Percentiles rank a stretch among this genome's conserved stretches.
These are phyloP conservation scores for Buteo buteo DNA, from an alignment of 2,113 vertebrate species.

Conservation along the genomic window DNA sequence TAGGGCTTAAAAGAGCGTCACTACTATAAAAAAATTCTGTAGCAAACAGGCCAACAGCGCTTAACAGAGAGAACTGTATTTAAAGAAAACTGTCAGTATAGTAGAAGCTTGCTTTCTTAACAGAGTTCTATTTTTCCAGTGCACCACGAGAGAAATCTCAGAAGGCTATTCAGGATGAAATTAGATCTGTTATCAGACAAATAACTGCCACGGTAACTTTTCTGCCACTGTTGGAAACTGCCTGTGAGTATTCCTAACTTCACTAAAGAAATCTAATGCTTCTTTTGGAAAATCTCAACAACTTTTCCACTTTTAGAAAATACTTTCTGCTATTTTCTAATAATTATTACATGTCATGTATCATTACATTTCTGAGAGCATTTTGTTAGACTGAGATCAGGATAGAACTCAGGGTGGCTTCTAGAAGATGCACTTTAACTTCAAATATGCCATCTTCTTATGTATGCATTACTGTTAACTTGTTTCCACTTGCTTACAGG, in stretches of 20 bases:
- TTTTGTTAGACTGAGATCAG: neutral
- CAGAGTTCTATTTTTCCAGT: slow-evolving; percentile 62
- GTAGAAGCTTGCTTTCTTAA: neutral
- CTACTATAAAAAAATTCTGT: neutral
- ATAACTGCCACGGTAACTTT: slow-evolving; percentile 95
- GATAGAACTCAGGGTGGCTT: neutral
- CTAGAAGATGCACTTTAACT: neutral
- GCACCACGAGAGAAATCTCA: slow-evolving; percentile 88
- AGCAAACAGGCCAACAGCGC: neutral
- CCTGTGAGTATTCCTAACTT: slow-evolving; percentile 80
- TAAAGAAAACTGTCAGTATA: neutral
- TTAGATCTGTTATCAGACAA: slow-evolving; percentile 93
- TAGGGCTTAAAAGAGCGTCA: neutral
- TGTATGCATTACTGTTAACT: accelerated
- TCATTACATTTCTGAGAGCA: neutral
- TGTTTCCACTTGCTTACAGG: slow-evolving; percentile 68
- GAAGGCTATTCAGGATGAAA: slow-evolving; percentile 95
- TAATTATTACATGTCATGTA: neutral
- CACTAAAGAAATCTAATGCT: neutral
- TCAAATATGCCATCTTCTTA: neutral
- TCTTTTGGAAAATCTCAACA: neutral
- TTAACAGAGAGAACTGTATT: neutral
- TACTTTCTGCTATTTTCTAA: neutral
- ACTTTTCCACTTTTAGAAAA: neutral
- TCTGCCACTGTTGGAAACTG: slow-evolving; percentile 87